A percentile compares a stretch with the other conserved stretches of the same genome.
Conservation (phyloP, 2,113 vertebrate species). For the Hippoglossus stenolepis region DNA sequence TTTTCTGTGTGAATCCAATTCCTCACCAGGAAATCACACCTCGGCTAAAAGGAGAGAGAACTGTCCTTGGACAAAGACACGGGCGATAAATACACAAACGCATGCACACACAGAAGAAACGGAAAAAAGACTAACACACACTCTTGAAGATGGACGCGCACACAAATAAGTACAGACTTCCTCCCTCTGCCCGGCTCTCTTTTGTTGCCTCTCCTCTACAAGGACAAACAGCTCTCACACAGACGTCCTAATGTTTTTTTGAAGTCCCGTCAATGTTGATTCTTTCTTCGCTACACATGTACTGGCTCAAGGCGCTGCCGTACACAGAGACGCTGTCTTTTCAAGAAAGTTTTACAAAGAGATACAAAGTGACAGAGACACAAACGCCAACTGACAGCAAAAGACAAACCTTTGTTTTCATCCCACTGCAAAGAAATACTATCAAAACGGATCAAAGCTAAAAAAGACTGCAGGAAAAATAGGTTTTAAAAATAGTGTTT, state of each 20-base stretch:
- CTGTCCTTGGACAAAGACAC: slow-evolving; percentile 66
- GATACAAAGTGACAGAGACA: not conserved
- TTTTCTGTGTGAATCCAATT: slow-evolving; percentile 42
- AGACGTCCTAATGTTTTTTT: slow-evolving; percentile 8
- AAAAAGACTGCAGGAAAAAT: too few relatives aligned
- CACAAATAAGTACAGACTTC: slow-evolving; percentile 13
- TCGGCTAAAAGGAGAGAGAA: slow-evolving; percentile 29
- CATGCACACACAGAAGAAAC: slow-evolving; percentile 6
- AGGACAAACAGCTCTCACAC: slow-evolving; percentile 42
- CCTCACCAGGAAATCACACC: slow-evolving; percentile 43
- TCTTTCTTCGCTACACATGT: not conserved
- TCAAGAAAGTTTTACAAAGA: not conserved
- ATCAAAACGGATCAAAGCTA: too few relatives aligned
- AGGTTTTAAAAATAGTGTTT: not conserved
- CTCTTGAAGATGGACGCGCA: slow-evolving; percentile 11
- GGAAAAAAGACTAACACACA: slow-evolving; percentile 21
- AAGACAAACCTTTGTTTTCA: slow-evolving; percentile 3
- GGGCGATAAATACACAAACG: slow-evolving; percentile 33
- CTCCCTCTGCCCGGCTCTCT: slow-evolving; percentile 15
- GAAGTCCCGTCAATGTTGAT: slow-evolving; percentile 23
- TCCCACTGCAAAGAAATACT: not conserved
- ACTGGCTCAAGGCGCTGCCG: slow-evolving; percentile 16
- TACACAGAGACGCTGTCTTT: slow-evolving; percentile 21
- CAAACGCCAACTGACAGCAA: slow-evolving; percentile 11
- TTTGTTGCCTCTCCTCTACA: slow-evolving; percentile 39